Base-by-base conservation (phyloP, 1,140 invertebrate genomes). In the Neotoxoptera formosana region DNA sequence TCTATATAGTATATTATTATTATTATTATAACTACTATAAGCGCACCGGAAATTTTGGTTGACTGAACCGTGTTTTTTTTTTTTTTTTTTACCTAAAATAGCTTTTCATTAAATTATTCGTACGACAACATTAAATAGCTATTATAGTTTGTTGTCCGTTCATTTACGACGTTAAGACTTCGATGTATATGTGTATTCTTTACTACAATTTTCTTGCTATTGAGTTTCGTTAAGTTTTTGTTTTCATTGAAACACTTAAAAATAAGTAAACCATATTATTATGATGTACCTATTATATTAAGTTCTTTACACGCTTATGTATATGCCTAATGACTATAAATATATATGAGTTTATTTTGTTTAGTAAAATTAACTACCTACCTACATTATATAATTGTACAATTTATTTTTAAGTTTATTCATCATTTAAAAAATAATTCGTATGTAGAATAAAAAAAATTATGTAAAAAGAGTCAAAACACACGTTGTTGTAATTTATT, bases 211-310 rank as follows among this genome's bases (percentile, higher is more conserved):
- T 48, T 48, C 25, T 48, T n/a, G 30, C 86, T 87, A 87, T 87
- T 47, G 86, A n/a, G 47, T 87, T 87, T 87, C 47, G 86, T 87
- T 87, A 87, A 48, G 86, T 87, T 87, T 87, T 87, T 87, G 47
- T 87, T 87, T 87, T 87, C 30, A 47, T 48, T 86, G n/a, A 48
- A 87, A 48, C 45, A 48, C 30, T 51, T 87, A 21, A n/a, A 87
- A 34, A 30, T 87, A 87, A 87, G 86, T 48, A 87, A 48, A 87
- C 21, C 60, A 76, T n/a, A 76, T 76, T n/a, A 76, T 76, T n/a
- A n/a, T 47, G 45, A 87, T 87, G 86, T 48, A 87, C 45, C 86
- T 87, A 87, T 87, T 87, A 87, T 87, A 47, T 87, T 87, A 47
- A 87, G 47, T 87, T 51, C 83, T 84, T 41, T 84, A 84, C 83